These are phyloP conservation scores for Meteorus sp. DNA, from an alignment of 1,140 invertebrate genomes.

Conservation along the genomic window DNA sequence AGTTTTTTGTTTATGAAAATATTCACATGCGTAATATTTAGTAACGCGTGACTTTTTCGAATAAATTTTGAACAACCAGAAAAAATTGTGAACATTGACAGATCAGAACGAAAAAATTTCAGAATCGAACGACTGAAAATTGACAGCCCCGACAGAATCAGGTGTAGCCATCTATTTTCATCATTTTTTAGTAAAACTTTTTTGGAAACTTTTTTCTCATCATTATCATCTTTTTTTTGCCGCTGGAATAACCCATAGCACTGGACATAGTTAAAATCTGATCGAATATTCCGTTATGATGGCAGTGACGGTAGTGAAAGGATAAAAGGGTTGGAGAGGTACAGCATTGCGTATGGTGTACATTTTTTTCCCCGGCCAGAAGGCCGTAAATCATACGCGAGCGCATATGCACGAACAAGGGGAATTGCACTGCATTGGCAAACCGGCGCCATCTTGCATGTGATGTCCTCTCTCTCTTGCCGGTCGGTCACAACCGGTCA, in stretches of 20 bases:
- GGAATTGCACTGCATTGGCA: slow-evolving; percentile 13
- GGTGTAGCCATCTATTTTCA: no score
- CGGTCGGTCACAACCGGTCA: slow-evolving; percentile 23
- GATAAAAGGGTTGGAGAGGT: neutral
- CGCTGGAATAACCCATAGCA: neutral
- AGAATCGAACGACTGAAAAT: no score
- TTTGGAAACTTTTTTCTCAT: neutral
- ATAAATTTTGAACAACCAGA: no score
- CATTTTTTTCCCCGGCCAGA: slow-evolving; percentile 5
- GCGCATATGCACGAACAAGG: slow-evolving; percentile 45
- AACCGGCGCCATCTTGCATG: slow-evolving; percentile 32
- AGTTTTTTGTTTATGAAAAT: no score
- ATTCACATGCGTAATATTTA: no score
- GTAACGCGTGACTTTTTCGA: no score
- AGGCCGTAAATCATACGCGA: slow-evolving; percentile 20
- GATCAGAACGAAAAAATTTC: no score
- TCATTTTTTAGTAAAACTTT: neutral
- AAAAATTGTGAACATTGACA: no score
- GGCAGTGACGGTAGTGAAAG: neutral
- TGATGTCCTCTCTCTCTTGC: neutral
- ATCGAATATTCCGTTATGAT: slow-evolving; percentile 15
- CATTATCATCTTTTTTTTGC: slow-evolving; percentile 6
- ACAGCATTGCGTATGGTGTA: neutral
- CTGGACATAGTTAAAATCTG: slow-evolving; percentile 16
- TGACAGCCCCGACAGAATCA: no score